Percentiles rank a stretch among this genome's conserved stretches.
phyloP scores from a whole-genome alignment of 2,797 vertebrate genomes.

The Pipistrellus pipistrellus region DNA sequence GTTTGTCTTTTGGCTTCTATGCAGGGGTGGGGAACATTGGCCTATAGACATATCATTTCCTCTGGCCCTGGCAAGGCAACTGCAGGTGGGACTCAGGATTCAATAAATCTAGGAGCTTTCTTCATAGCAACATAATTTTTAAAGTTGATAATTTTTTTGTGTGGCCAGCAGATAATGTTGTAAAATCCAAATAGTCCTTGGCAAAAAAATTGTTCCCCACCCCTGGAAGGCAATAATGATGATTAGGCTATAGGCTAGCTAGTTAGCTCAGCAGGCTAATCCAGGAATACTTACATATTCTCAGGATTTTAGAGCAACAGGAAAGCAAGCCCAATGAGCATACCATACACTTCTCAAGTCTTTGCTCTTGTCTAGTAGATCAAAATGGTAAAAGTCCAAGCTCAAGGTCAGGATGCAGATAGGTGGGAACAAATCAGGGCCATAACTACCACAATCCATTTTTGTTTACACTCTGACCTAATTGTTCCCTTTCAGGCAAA shows the following conservation, averaged over 20 bases:
- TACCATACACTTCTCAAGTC: background rate
- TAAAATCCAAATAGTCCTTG: too few species aligned
- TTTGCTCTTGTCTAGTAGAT: background rate
- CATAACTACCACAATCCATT: background rate
- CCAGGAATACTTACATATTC: background rate
- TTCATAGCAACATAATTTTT: too few species aligned
- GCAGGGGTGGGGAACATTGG: too few species aligned
- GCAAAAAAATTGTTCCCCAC: too few species aligned
- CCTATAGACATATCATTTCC: too few species aligned
- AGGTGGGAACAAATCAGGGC: rapidly evolving
- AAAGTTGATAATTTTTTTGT: too few species aligned
- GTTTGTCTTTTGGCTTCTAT: background rate
- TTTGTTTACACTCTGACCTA: background rate
- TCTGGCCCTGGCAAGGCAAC: too few species aligned
- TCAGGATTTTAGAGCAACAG: background rate
- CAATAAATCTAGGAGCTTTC: too few species aligned
- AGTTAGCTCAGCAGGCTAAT: background rate
- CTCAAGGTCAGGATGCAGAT: background rate
- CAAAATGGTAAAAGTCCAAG: background rate
- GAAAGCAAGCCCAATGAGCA: background rate
- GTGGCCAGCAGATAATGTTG: too few species aligned
- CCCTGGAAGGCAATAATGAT: background rate
- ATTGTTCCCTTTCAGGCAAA: background rate
- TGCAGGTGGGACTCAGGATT: too few species aligned
- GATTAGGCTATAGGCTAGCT: background rate